phyloP scores from a whole-genome alignment of 2,888 invertebrate genomes.

The Macrophya alboannulata region DNA sequence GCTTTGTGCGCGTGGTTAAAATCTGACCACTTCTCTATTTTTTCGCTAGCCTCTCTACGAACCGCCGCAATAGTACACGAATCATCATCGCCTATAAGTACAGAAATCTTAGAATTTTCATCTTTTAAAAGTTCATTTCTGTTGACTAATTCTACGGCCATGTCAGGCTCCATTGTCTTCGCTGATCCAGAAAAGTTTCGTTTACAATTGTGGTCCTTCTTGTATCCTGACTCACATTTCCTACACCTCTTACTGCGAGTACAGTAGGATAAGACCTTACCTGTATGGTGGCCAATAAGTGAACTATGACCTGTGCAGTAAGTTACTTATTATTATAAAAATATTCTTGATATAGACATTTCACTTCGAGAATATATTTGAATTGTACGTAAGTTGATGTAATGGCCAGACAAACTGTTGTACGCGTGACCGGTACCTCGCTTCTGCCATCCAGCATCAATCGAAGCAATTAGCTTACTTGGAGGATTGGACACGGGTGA shows the following conservation, averaged over 20 bases:
- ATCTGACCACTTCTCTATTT: slow-evolving; percentile 62
- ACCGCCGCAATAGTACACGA: slow-evolving; percentile 62
- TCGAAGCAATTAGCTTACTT: no score
- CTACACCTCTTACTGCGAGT: slow-evolving; percentile 49
- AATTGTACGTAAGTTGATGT: neutral
- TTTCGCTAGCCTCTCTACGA: slow-evolving; percentile 58
- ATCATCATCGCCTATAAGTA: slow-evolving; percentile 63
- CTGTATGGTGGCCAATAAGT: slow-evolving; percentile 40
- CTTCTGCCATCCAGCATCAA: slow-evolving; percentile 61
- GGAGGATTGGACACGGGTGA: no score
- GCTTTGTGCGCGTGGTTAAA: slow-evolving; percentile 58
- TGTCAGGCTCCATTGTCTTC: slow-evolving; percentile 62
- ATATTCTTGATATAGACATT: no score
- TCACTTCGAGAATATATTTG: no score
- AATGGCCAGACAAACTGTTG: slow-evolving; percentile 55
- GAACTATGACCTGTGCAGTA: slow-evolving; percentile 26
- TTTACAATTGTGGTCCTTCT: slow-evolving; percentile 61
- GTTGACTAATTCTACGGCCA: slow-evolving; percentile 58
- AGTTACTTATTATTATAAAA: neutral
- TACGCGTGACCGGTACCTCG: slow-evolving; percentile 58
- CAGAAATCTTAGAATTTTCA: slow-evolving; percentile 57
- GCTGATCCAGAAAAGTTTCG: slow-evolving; percentile 60
- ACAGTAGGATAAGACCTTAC: slow-evolving; percentile 45
- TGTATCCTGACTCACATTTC: slow-evolving; percentile 45
- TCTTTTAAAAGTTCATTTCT: slow-evolving; percentile 58